Evolutionary conservation across 2,797 vertebrate species (phyloP), one percentile per base, ranked within the genome.

Genomic region (Tragelaphus eurycerus): DNA sequence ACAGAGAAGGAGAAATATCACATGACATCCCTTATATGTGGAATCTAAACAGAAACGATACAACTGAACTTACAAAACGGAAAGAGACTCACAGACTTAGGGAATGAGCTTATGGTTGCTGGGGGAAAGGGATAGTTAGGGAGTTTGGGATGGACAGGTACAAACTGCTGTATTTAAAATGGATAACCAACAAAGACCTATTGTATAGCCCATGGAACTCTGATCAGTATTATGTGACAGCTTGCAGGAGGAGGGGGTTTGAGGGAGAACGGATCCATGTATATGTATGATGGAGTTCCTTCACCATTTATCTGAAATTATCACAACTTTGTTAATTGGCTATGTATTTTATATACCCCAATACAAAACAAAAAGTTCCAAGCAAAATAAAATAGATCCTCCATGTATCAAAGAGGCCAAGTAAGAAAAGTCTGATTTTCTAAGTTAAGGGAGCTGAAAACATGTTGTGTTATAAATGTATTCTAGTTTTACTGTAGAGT

Each of bases 391-490:
- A 85, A 52, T 9, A 86, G 34, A 34, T 31, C 16, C 11, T 27
- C 14, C 50, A 43, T 64, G 11, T 38, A 31, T 48, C 29, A 60
- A 76, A 55, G 4, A 89, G 23, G 29, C 21, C 57, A 90, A 78
- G 46, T 71, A 90, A 60, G 67, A 90, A 57, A 64, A 54, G 29
- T 14, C 84, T 84, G 5, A 38, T 62, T 82, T 52, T 48, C 27
- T 6, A 25, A 90, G 34, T 89, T 64, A 21, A 67, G 52, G 60
- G 16, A 82, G 79, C 31, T 71, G 54, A 87, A 83, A 86, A 84
- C 79, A 54, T 21, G 11, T 16, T 48, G 14, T 86, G 29, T 46
- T 89, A 27, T 27, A 64, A 57, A 88, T 84, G 67, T 85, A 50
- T 89, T 57, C 4, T 25, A 34, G 86, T 93, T 89, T 78, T 34